Percentiles rank a stretch among this genome's conserved stretches.
These are phyloP conservation scores for Prionailurus bengalensis DNA, from an alignment of 2,113 vertebrate species.

Conservation along the genomic window DNA sequence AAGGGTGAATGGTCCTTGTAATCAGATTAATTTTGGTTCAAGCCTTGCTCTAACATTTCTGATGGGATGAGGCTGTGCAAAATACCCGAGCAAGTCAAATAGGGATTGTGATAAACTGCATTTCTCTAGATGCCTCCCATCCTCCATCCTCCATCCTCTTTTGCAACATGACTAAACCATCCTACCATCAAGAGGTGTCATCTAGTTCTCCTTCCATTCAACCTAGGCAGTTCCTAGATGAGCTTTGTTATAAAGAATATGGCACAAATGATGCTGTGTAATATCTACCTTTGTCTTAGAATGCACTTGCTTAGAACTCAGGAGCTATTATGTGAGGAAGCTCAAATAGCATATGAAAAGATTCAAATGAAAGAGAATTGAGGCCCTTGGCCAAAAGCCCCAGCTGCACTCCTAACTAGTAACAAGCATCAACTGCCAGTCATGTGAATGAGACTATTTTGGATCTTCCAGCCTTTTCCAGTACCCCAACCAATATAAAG, in stretches of 20 bases:
- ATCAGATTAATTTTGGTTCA: background rate
- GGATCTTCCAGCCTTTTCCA: constrained; percentile 2
- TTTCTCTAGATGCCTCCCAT: constrained; percentile 10
- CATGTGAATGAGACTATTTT: background rate
- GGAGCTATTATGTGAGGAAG: background rate
- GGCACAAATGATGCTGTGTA: background rate
- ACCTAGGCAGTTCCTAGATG: background rate
- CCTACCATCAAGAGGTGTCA: background rate
- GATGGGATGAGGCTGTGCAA: background rate
- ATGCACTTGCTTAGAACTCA: background rate
- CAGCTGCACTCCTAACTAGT: background rate
- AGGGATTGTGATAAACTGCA: background rate
- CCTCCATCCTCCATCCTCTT: background rate
- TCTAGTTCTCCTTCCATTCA: background rate
- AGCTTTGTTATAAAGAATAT: constrained; percentile 8
- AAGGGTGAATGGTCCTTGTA: background rate
- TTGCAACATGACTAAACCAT: background rate
- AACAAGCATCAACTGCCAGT: background rate
- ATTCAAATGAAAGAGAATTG: background rate
- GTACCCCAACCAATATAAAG: background rate
- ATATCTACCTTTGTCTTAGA: background rate
- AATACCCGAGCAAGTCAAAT: background rate
- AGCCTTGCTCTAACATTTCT: constrained; percentile 17
- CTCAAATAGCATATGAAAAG: background rate
- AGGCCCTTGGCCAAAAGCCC: background rate